These are phyloP conservation scores for Microctenopoma steveboyesi DNA, from an alignment of 2,797 vertebrate genomes.

Conservation along the genomic window DNA sequence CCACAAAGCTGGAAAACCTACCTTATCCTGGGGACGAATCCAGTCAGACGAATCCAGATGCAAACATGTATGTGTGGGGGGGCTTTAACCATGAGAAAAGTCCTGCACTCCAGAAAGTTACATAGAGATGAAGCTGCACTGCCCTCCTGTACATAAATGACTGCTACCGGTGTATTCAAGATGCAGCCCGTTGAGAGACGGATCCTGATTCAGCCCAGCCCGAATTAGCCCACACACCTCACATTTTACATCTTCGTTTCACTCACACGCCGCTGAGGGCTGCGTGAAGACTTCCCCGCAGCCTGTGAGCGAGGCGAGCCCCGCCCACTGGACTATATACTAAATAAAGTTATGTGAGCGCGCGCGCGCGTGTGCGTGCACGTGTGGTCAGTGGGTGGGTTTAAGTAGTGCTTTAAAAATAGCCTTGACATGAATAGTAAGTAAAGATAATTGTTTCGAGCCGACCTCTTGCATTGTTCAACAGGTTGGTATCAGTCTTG, in stretches of 20 bases:
- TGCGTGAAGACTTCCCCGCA: slow-evolving; percentile 38
- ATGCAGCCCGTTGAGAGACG: slow-evolving; percentile 32
- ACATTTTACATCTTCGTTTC: slow-evolving; percentile 40
- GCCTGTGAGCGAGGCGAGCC: slow-evolving; percentile 38
- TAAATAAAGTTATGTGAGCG: slow-evolving; percentile 46
- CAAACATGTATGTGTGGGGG: not conserved
- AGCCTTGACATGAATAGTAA: not conserved
- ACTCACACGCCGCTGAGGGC: slow-evolving; percentile 32
- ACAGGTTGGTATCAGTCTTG: not conserved
- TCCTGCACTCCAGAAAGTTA: slow-evolving; percentile 73
- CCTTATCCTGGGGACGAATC: slow-evolving; percentile 54
- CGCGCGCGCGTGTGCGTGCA: not conserved
- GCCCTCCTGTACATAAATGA: slow-evolving; percentile 54
- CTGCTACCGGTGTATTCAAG: slow-evolving; percentile 38
- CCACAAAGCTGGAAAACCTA: slow-evolving; percentile 64
- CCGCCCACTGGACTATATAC: slow-evolving; percentile 65
- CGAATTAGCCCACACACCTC: slow-evolving; percentile 51
- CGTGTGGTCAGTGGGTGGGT: not conserved
- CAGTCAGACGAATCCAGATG: slow-evolving; percentile 49
- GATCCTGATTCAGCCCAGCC: slow-evolving; percentile 58
- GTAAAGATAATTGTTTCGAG: no score
- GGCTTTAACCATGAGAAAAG: slow-evolving; percentile 34
- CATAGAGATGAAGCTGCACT: slow-evolving; percentile 74
- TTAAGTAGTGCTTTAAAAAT: not conserved
- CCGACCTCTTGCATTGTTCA: not conserved